phyloP scores from a whole-genome alignment of 1,140 invertebrate genomes.

The Dinothrombium tinctorium region DNA sequence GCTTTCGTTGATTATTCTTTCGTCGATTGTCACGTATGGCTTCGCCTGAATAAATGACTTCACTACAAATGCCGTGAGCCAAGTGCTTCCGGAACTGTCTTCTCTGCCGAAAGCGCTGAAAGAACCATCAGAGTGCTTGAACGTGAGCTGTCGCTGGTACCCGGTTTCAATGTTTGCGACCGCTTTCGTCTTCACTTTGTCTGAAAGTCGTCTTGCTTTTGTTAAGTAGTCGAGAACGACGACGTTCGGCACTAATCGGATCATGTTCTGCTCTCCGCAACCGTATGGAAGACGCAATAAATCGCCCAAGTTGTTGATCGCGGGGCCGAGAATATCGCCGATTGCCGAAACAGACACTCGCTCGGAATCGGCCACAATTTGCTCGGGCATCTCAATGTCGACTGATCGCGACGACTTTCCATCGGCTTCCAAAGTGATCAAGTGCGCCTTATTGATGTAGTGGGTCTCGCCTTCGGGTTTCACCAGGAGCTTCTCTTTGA shows the following conservation, averaged over 20 bases:
- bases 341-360: constrained; percentile 43
- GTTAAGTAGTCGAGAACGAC: constrained; percentile 53
- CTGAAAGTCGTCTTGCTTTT: constrained; percentile 30
- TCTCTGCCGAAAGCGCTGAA: constrained; percentile 75
- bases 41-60: constrained; percentile 63
- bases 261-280: constrained; percentile 85
- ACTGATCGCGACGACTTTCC: constrained; percentile 22
- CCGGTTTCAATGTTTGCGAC: constrained; percentile 51
- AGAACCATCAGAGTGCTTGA: constrained; percentile 64
- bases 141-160: constrained; percentile 78
- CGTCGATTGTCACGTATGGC: constrained; percentile 46
- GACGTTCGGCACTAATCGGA: constrained; percentile 73
- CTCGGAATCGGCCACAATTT: constrained; percentile 43
- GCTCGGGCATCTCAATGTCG: constrained; percentile 43
- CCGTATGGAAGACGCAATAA: constrained; percentile 57
- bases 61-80: constrained; percentile 83
- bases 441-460: constrained; percentile 43
- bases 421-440: constrained; percentile 34
- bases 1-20: constrained; percentile 38
- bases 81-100: constrained; percentile 64
- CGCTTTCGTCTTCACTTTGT: constrained; percentile 42
- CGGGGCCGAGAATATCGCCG: constrained; percentile 45
- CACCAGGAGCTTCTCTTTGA: constrained; percentile 41
- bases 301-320: constrained; percentile 39
- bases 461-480: constrained; percentile 54